Base-by-base conservation (phyloP, 2,113 vertebrate genomes). In the Cebus imitator region DNA sequence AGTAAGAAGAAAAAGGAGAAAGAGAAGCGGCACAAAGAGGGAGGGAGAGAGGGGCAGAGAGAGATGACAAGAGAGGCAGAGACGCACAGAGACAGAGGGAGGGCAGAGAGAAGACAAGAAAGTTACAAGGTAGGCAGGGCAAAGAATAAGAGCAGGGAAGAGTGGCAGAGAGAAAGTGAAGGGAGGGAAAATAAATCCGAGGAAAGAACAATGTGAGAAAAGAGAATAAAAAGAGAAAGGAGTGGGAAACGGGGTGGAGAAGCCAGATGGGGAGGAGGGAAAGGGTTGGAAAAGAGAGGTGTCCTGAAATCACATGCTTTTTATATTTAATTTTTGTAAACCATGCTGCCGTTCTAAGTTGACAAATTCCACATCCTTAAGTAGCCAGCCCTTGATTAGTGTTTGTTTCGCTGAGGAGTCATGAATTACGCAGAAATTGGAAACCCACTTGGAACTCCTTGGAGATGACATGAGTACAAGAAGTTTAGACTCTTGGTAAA, bases 371-470 rank as follows among this genome's bases (percentile, higher is more conserved):
- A 82, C 70, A 57, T 91, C 37, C 57, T 45, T 87, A 58, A 70
- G 78, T 58, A 64, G 86, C 86, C 75, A 90, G 83, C 37, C 66
- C 30, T 82, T 72, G 78, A 30, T 87, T 50, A 23, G 21, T 85
- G n/a, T 82, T 93, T n/a, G 8, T 52, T 97, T 94, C 85, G 72
- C 89, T 43, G 30, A 61, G 82, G 43, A 93, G 75, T 75, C 3
- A 0, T 95, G 93, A 70, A 84, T 96, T 89, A 75, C 61, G 76
- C 25, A 81, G 94, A 83, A 84, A 92, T 72, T 66, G 72, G 80
- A 94, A 48, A 93, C 73, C 25, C 3, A 4, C 48, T 96, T 93
- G 83, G 79, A 90, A 76, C 70, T 9, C 89, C 43, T 0, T 18
- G 57, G 50, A 40, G 48, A 80, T 73, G 78, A 87, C 58, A 64